Percentiles rank a stretch among this genome's conserved stretches.
phyloP scores from a whole-genome alignment of 2,797 vertebrate genomes.

The Pogonophryne albipinna region DNA sequence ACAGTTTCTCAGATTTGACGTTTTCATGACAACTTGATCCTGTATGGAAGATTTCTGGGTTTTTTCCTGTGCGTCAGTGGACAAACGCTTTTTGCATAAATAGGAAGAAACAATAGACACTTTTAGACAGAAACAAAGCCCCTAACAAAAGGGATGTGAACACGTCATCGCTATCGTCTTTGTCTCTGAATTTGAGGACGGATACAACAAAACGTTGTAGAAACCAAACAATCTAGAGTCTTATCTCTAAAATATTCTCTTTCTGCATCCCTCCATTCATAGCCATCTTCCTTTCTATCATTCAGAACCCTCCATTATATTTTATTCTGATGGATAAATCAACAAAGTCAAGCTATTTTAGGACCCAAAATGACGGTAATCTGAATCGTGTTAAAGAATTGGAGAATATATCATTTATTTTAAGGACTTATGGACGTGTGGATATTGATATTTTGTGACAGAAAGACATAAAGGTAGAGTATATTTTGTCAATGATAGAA shows the following conservation, averaged over 20 bases:
- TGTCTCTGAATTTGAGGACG: conserved; percentile 56
- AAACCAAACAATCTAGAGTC: conserved; percentile 7
- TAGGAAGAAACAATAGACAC: conserved; percentile 61
- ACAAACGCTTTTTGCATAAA: conserved; percentile 50
- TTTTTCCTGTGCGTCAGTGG: conserved; percentile 42
- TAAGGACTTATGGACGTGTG: conserved; percentile 35
- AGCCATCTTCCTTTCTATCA: conserved; percentile 2
- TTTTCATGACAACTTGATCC: neutral
- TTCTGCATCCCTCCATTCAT: conserved; percentile 23
- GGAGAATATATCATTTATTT: conserved; percentile 10
- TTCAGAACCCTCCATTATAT: neutral
- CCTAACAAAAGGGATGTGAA: conserved; percentile 42
- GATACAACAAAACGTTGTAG: conserved; percentile 28
- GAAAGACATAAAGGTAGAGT: conserved; percentile 51
- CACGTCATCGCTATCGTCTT: conserved; percentile 57
- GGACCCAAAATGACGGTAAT: neutral
- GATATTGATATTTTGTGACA: conserved; percentile 55
- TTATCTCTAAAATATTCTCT: neutral
- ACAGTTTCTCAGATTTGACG: conserved; percentile 23
- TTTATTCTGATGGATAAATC: neutral
- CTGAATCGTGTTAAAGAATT: neutral
- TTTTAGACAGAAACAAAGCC: conserved; percentile 67
- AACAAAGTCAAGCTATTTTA: no score
- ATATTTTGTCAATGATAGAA: conserved; percentile 62
- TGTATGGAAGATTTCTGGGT: conserved; percentile 4